Evolutionary conservation across 2,113 vertebrate species (phyloP).

Genomic region (Beaufortia kweichowensis): DNA sequence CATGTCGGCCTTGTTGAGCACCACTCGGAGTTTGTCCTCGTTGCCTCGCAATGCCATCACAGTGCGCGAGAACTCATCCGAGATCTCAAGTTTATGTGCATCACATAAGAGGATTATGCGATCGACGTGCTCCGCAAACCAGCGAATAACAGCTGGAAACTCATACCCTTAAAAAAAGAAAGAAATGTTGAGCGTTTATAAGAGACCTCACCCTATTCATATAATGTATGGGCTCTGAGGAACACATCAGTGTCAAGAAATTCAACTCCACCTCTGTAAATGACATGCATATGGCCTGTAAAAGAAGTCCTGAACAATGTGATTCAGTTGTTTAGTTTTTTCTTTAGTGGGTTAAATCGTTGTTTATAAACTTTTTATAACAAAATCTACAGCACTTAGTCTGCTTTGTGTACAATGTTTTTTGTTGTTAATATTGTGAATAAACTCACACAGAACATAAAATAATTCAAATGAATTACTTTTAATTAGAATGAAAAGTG

Average conservation of each 20-base stretch:
- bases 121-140: slow-evolving; percentile 89
- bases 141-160: slow-evolving; percentile 84
- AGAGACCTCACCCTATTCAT: slow-evolving; percentile 22
- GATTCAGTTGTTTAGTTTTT: neutral
- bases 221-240: neutral
- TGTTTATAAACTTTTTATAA: no score
- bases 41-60: slow-evolving; percentile 83
- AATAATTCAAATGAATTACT: no score
- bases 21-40: slow-evolving; percentile 90
- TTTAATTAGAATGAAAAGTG: no score
- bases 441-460: no score
- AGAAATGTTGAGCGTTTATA: neutral
- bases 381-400: no score
- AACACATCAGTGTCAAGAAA: slow-evolving; percentile 9
- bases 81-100: slow-evolving; percentile 90
- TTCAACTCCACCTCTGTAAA: slow-evolving; percentile 10
- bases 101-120: slow-evolving; percentile 90
- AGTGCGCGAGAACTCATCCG: slow-evolving; percentile 86
- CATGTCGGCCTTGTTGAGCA: slow-evolving; percentile 90
- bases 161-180: slow-evolving; percentile 78
- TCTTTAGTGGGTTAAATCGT: no score
- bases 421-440: no score
- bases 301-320: neutral
- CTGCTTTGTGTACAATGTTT: no score
- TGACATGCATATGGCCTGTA: slow-evolving; percentile 5